Evolutionary conservation across 1,140 invertebrate species (phyloP), one percentile per base, ranked within the genome.

Genomic region (Halictus rubicundus): DNA sequence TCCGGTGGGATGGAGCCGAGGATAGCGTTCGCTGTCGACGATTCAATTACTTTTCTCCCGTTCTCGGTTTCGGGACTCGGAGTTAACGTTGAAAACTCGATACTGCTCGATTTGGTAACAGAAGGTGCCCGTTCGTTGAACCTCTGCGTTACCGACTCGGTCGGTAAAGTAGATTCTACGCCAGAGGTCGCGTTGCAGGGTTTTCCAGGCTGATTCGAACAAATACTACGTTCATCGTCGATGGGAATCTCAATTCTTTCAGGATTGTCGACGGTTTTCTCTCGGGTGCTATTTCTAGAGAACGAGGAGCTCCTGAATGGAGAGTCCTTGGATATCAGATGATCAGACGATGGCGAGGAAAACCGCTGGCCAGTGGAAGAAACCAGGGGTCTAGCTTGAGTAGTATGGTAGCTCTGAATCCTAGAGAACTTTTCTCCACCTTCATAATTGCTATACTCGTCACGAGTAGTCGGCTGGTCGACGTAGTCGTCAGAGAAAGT

Each of bases 401-500:
- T 54, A 2, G 39, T 52, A 0, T n/a, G 25, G 54, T 74, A 23
- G 60, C 78, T 21, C 0, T 23, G 59, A 23, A 61, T 12, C 46
- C 21, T 70, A 0, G 52, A 37, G 27, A 46, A 6, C 46, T 16
- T 6, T n/a, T 52, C 21, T 64, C 0, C 39, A 23, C 61, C 54
- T 4, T 4, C 25, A 1, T 83, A 80, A 32, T 75, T 77, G 23
- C 10, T 25, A 7, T 27, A 61, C 0, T 46, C 64, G 0, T 80
- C 68, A 4, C n/a, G 27, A 8, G 14, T 25, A 6, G 82, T 16
- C 37, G 61, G n/a, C 19, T 23, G 37, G 37, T 64, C 39, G 5
- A 57, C 7, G 16, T 37, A 65, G 3, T 60, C 72, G 21, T 21
- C 49, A 0, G 57, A 1, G 19, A 21, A 21, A 19, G n/a, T 59